Conservation (phyloP, 1,140 invertebrate genomes). For the Zaprionus taronus region DNA sequence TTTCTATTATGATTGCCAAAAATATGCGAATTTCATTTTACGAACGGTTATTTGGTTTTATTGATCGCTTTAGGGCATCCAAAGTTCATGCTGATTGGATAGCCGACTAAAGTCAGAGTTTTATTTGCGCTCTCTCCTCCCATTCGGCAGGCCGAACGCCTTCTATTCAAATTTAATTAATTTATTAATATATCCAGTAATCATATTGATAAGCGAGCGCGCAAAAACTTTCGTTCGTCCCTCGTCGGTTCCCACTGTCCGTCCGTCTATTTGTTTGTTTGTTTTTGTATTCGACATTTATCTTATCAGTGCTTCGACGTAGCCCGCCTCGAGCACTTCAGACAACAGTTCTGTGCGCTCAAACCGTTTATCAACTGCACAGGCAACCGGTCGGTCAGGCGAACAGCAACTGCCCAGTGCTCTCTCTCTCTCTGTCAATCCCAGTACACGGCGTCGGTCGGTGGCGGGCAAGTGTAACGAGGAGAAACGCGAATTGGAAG, state of each 20-base stretch:
- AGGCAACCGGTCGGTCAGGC: slow-evolving; percentile 47
- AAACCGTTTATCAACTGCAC: slow-evolving; percentile 46
- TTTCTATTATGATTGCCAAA: neutral
- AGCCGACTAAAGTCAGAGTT: neutral
- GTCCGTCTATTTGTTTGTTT: slow-evolving; percentile 17
- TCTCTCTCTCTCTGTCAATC: neutral
- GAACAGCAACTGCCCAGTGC: slow-evolving; percentile 44
- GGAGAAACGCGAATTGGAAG: slow-evolving; percentile 1
- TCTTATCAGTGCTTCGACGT: slow-evolving; percentile 52
- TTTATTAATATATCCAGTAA: slow-evolving; percentile 82
- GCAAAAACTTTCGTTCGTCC: slow-evolving; percentile 35
- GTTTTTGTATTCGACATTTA: slow-evolving; percentile 33
- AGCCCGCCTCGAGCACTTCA: slow-evolving; percentile 44
- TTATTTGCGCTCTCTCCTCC: neutral
- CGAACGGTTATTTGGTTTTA: neutral
- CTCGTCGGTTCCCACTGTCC: neutral
- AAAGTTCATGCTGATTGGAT: neutral
- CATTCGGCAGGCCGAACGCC: slow-evolving; percentile 3
- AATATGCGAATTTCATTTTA: neutral
- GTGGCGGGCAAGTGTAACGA: slow-evolving; percentile 25
- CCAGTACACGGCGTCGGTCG: neutral
- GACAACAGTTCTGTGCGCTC: slow-evolving; percentile 30
- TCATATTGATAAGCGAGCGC: slow-evolving; percentile 63
- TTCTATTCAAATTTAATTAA: slow-evolving; percentile 80
- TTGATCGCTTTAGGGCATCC: neutral